phyloP scores from a whole-genome alignment of 2,113 vertebrate genomes.

The Oenanthe melanoleuca region DNA sequence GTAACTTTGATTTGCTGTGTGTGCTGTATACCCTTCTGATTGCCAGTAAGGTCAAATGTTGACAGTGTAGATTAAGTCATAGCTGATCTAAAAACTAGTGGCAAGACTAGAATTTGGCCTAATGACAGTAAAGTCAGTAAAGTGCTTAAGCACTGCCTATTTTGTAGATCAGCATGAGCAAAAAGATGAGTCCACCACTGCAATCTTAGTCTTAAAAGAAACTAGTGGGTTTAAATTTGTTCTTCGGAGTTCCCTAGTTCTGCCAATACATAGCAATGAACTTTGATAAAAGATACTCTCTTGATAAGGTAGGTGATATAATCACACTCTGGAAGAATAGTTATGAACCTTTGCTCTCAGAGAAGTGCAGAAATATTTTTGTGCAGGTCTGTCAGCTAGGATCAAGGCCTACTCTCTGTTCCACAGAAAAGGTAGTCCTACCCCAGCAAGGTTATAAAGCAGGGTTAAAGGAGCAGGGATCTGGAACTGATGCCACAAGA shows the following conservation, averaged over 20 bases:
- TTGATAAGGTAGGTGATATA: background rate
- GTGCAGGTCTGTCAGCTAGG: background rate
- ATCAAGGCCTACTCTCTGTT: background rate
- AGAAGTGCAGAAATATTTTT: background rate
- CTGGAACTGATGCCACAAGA: background rate
- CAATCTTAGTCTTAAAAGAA: background rate
- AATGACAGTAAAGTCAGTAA: background rate
- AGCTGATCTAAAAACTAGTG: background rate
- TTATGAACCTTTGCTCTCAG: background rate
- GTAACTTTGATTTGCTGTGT: background rate
- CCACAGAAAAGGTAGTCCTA: background rate
- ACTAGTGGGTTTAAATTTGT: background rate
- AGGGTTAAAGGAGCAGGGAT: background rate
- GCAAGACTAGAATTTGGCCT: background rate
- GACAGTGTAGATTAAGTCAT: background rate
- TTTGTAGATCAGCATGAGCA: background rate
- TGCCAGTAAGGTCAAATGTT: background rate
- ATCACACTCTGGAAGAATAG: background rate
- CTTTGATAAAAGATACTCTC: background rate
- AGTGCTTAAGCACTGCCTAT: background rate
- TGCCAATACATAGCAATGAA: background rate
- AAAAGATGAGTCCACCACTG: background rate
- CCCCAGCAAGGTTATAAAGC: background rate
- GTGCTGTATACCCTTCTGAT: background rate
- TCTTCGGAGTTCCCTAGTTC: background rate